phyloP scores from a whole-genome alignment of 2,888 invertebrate species.

The Alviniconcha strummeri region DNA sequence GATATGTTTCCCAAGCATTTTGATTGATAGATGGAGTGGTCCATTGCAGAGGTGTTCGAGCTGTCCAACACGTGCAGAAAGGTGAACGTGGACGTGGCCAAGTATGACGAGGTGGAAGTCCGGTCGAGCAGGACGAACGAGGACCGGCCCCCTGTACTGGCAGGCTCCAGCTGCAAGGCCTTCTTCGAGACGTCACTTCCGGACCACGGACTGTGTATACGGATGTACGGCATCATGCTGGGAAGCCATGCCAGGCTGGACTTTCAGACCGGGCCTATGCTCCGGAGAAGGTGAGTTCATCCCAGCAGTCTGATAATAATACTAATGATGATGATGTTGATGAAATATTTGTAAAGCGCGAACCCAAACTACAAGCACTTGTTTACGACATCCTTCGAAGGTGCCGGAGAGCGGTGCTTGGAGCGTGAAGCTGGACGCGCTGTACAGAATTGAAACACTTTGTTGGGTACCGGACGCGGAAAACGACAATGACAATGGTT shows the following conservation, averaged over 20 bases:
- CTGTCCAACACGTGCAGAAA: constrained; percentile 1
- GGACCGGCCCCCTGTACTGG: constrained; percentile 16
- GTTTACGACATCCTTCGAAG: no score
- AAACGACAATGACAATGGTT: no score
- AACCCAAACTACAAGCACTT: no score
- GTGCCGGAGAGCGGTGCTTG: no score
- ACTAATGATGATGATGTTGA: no score
- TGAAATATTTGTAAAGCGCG: no score
- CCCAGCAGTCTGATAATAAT: neutral
- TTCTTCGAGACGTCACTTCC: constrained; percentile 28
- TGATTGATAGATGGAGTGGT: no score
- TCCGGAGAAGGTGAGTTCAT: constrained; percentile 26
- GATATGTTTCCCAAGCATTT: no score
- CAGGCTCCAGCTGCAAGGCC: constrained; percentile 22
- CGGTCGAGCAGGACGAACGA: neutral
- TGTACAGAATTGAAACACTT: no score
- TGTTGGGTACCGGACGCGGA: no score
- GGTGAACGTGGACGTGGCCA: constrained; percentile 5
- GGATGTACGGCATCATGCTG: constrained; percentile 20
- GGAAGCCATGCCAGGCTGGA: constrained; percentile 21
- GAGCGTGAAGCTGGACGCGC: no score
- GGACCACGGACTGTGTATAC: constrained; percentile 33
- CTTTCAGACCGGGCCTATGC: constrained; percentile 24
- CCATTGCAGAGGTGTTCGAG: constrained; percentile 8
- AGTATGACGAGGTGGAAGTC: constrained; percentile 13